These are phyloP conservation scores for Platycheirus rosarum DNA, from an alignment of 2,888 invertebrate genomes.

Conservation along the genomic window DNA sequence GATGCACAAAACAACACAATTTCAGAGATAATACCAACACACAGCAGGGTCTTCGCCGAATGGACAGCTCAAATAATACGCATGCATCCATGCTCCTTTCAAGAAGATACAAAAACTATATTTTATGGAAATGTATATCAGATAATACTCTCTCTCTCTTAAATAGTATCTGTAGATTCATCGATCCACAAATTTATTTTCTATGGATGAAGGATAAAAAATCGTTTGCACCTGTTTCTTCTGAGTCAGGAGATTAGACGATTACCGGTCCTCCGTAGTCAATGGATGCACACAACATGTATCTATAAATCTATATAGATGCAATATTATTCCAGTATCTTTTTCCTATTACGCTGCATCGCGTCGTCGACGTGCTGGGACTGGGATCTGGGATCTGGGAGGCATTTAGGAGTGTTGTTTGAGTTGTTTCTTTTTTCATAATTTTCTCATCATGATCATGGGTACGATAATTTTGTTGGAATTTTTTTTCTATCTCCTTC, in stretches of 20 bases:
- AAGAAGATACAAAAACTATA: slow-evolving; percentile 38
- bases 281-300: slow-evolving; percentile 32
- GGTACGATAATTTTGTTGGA: slow-evolving; percentile 67
- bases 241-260: slow-evolving; percentile 68
- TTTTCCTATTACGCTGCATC: slow-evolving; percentile 44
- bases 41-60: slow-evolving; percentile 35
- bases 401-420: slow-evolving; percentile 43
- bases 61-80: slow-evolving; percentile 31
- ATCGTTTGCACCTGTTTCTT: slow-evolving; percentile 72
- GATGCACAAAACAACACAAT: background rate
- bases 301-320: slow-evolving; percentile 28
- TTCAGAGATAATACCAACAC: slow-evolving; percentile 39
- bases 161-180: slow-evolving; percentile 5
- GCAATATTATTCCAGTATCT: slow-evolving; percentile 50
- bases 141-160: slow-evolving; percentile 6
- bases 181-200: slow-evolving; percentile 12
- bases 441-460: slow-evolving; percentile 72
- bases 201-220: slow-evolving; percentile 58
- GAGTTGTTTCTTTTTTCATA: slow-evolving; percentile 33
- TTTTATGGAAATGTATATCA: slow-evolving; percentile 66
- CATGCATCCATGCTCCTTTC: slow-evolving; percentile 24
- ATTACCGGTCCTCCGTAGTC: slow-evolving; percentile 48
- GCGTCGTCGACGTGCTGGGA: background rate
- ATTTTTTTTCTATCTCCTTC: slow-evolving; percentile 36
- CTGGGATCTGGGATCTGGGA: too few relatives aligned